Conservation (phyloP, 2,888 invertebrate genomes). For the Malachius bipustulatus region DNA sequence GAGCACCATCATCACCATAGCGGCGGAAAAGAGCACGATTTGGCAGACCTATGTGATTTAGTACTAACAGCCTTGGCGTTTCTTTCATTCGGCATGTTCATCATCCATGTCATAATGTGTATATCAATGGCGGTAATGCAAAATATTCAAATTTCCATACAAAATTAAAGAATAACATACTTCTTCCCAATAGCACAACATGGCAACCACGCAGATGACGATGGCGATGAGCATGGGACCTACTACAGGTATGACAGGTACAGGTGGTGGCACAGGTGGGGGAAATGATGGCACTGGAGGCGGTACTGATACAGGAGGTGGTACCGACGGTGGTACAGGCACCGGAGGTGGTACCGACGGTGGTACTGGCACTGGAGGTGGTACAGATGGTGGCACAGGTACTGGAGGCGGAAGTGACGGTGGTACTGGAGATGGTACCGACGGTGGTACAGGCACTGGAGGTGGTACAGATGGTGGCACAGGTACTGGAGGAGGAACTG, state of each 20-base stretch:
- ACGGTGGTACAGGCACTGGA: constrained; percentile 9
- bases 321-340: constrained; percentile 6
- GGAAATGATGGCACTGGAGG: constrained; percentile 15
- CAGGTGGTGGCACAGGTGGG: constrained; percentile 12
- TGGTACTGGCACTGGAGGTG: constrained; percentile 10
- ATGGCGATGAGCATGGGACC: constrained; percentile 37
- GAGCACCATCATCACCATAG: constrained; percentile 24
- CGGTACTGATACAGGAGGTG: constrained; percentile 7
- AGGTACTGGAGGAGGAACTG: constrained; percentile 8
- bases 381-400: constrained; percentile 7
- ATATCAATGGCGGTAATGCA: constrained; percentile 50
- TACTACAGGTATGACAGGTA: constrained; percentile 23
- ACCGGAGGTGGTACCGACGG: constrained; percentile 11
- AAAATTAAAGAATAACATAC: background rate
- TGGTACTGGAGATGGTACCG: constrained; percentile 8
- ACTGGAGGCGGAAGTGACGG: constrained; percentile 11
- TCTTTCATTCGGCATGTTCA: constrained; percentile 68
- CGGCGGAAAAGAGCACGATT: constrained; percentile 46
- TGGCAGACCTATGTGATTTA: constrained; percentile 66
- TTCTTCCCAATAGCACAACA: constrained; percentile 16
- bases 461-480: constrained; percentile 11
- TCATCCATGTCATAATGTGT: constrained; percentile 68
- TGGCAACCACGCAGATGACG: constrained; percentile 32
- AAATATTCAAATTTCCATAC: no score
- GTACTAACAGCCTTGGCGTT: constrained; percentile 72